Evolutionary conservation across 92 coral and sea anemone species (phyloP).

Genomic region (Zoanthus solanderi): DNA sequence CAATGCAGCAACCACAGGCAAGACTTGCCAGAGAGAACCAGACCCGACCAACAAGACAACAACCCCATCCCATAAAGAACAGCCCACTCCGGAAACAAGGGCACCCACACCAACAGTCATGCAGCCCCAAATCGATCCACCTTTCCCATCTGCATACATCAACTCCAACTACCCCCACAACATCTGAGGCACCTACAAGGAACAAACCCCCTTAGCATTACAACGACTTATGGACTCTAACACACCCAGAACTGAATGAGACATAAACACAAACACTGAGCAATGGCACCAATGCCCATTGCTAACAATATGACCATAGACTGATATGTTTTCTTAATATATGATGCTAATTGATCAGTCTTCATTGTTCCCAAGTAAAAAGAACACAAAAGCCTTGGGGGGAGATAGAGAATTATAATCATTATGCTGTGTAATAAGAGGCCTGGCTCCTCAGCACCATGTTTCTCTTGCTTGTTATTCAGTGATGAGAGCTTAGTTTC

Average conservation of each 20-base stretch:
- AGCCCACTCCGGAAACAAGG: neutral
- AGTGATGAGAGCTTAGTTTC: too few species aligned
- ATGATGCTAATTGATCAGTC: neutral
- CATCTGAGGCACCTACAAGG: neutral
- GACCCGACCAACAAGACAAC: neutral
- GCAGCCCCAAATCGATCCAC: neutral
- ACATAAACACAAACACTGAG: slow-evolving; percentile 31
- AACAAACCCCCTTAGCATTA: slow-evolving; percentile 23
- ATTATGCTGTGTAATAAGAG: neutral
- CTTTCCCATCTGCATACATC: neutral
- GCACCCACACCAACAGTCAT: too few species aligned
- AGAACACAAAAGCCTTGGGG: neutral
- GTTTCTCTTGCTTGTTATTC: too few species aligned
- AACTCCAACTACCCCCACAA: slow-evolving; percentile 5
- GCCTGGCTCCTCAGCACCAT: neutral
- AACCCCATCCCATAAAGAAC: neutral
- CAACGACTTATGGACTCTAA: neutral
- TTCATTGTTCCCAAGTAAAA: slow-evolving; percentile 1
- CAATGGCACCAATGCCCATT: slow-evolving; percentile 4
- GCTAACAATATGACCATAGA: neutral
- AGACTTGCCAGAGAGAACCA: neutral
- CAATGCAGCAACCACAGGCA: too few species aligned
- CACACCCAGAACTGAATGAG: slow-evolving; percentile 23
- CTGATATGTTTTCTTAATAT: neutral
- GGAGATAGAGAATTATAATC: neutral